These are phyloP conservation scores for Lepidochrysops patricia DNA, from an alignment of 2,888 invertebrate species.

Conservation along the genomic window DNA sequence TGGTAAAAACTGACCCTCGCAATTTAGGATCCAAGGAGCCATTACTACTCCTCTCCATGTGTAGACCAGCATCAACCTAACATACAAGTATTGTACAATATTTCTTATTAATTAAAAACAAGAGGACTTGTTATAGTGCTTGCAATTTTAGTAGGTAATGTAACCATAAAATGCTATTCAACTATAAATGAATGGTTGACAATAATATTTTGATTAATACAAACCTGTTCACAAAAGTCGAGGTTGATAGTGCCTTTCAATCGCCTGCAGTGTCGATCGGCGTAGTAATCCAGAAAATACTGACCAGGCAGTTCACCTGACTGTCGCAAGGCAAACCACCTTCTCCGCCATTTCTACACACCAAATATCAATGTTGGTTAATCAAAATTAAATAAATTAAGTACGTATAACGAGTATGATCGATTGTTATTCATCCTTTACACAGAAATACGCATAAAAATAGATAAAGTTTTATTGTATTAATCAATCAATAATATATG, in stretches of 20 bases:
- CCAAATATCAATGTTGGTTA: slow-evolving; percentile 3
- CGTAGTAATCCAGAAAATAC: slow-evolving; percentile 94
- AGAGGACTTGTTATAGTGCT: background rate
- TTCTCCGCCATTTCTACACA: slow-evolving; percentile 91
- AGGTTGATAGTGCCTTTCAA: slow-evolving; percentile 93
- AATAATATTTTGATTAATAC: background rate
- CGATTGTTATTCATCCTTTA: background rate
- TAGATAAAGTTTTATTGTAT: background rate
- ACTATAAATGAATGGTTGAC: background rate
- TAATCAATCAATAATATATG: slow-evolving; percentile 7
- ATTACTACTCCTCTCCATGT: slow-evolving; percentile 86
- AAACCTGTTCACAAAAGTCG: slow-evolving; percentile 95
- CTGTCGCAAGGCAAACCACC: slow-evolving; percentile 95
- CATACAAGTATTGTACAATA: background rate
- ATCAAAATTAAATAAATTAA: background rate
- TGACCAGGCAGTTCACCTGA: slow-evolving; percentile 94
- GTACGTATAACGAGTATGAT: background rate
- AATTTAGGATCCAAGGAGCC: slow-evolving; percentile 79
- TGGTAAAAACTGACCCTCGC: slow-evolving; percentile 83
- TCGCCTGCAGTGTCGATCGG: slow-evolving; percentile 88
- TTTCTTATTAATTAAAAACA: background rate
- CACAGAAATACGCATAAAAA: background rate
- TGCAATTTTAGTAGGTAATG: background rate
- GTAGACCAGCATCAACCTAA: slow-evolving; percentile 89
- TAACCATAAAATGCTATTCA: background rate